These are phyloP conservation scores for Motacilla tschutschensis DNA, from an alignment of 2,113 vertebrate genomes.

Conservation along the genomic window DNA sequence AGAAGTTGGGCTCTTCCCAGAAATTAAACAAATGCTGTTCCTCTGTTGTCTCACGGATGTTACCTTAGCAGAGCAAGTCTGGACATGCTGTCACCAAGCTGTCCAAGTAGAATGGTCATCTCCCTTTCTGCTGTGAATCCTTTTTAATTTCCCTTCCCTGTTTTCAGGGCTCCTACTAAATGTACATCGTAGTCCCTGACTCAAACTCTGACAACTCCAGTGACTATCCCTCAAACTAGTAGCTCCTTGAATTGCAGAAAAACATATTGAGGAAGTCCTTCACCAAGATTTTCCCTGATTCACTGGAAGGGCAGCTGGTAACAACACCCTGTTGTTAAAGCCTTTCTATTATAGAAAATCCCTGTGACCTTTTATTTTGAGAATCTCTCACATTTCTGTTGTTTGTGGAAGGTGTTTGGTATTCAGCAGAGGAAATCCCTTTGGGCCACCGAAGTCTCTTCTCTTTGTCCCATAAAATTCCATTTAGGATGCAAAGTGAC, in stretches of 20 bases:
- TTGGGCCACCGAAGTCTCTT: neutral
- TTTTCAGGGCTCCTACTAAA: neutral
- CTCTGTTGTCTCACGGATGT: neutral
- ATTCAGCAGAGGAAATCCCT: slow-evolving; percentile 37
- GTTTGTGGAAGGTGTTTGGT: slow-evolving; percentile 47
- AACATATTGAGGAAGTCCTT: neutral
- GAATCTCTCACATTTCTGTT: slow-evolving; percentile 45
- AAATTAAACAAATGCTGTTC: slow-evolving; percentile 29
- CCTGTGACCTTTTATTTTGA: slow-evolving; percentile 59
- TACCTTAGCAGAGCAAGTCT: slow-evolving; percentile 35
- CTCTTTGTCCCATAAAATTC: slow-evolving; percentile 43
- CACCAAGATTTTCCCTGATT: neutral
- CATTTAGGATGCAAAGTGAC: slow-evolving; percentile 32
- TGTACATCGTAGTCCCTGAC: fast-evolving
- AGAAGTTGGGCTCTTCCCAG: neutral
- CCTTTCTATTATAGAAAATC: slow-evolving; percentile 58
- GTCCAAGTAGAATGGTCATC: neutral
- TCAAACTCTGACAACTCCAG: neutral
- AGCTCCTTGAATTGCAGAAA: neutral
- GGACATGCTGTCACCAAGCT: neutral
- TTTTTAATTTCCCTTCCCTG: neutral
- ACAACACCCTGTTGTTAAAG: slow-evolving; percentile 13
- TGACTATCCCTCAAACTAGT: neutral
- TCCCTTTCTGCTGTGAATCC: neutral
- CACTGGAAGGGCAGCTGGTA: slow-evolving; percentile 29